Percentiles rank a stretch among this genome's conserved stretches.
Evolutionary conservation across 2,888 invertebrate species (phyloP).

Genomic region (Pyrrhia umbra): DNA sequence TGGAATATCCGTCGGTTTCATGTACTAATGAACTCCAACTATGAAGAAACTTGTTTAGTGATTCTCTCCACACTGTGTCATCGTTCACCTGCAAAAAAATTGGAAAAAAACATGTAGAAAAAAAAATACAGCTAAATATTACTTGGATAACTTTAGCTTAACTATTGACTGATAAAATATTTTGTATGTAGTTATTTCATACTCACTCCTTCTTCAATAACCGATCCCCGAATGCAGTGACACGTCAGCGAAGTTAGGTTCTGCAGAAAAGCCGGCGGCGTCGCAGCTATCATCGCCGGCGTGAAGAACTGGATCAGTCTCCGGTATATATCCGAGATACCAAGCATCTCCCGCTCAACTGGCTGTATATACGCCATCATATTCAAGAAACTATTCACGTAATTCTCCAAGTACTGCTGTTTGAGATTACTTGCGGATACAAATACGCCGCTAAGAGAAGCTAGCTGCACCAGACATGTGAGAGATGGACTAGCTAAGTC

Average conservation of each 20-base stretch:
- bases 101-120: neutral
- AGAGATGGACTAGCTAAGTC: conserved; percentile 94
- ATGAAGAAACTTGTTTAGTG: conserved; percentile 86
- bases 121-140: neutral
- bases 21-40: conserved; percentile 87
- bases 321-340: conserved; percentile 85
- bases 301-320: conserved; percentile 86
- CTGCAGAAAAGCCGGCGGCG: conserved; percentile 83
- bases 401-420: conserved; percentile 85
- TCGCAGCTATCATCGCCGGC: conserved; percentile 80
- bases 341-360: conserved; percentile 83
- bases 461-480: conserved; percentile 95
- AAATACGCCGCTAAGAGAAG: conserved; percentile 84
- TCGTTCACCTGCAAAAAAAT: conserved; percentile 76
- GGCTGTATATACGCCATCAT: conserved; percentile 86
- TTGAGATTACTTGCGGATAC: conserved; percentile 79
- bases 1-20: conserved; percentile 79
- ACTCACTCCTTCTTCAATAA: conserved; percentile 86
- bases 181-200: neutral
- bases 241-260: conserved; percentile 84
- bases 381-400: conserved; percentile 84
- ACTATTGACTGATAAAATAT: neutral
- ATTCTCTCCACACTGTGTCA: conserved; percentile 85
- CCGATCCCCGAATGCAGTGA: conserved; percentile 84
- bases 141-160: too few relatives aligned